Evolutionary conservation across 1,140 invertebrate species (phyloP), one percentile per base, ranked within the genome.

Genomic region (Holcopasites calliopsidis): DNA sequence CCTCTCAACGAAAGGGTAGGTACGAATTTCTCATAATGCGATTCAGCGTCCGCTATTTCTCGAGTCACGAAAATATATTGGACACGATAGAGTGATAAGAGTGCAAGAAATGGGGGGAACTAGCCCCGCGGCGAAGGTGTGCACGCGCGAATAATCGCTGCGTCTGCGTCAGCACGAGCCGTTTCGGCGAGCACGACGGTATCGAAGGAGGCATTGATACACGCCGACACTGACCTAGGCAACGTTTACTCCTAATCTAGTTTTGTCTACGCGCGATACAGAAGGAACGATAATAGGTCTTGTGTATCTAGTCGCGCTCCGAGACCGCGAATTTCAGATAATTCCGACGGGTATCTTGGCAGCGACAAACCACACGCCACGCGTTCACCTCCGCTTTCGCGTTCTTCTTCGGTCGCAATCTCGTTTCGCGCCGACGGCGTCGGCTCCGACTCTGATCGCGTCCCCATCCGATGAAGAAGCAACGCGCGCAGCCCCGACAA

Each of bases 221-320:
- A 35, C n/a, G 21, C 6, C 28, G 84, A 85, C 88, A 89, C 71
- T 89, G 89, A 90, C 89, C 89, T 88, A 89, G 88, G 76, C 81
- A 87, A 86, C 72, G 74, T 68, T 52, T 80, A 86, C 75, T 81
- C 35, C 77, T 88, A 90, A 90, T 90, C 89, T 84, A 88, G 88
- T 88, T 89, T 75, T 86, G 87, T 89, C 87, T 89, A 88, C 85
- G 79, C 61, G 83, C 79, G 89, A 90, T 89, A 90, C 75, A 81
- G 79, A 76, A 68, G 52, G 54, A 78, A 86, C 64, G 84, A 89
- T 47, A 38, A 35, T 88, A 88, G 85, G 77, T 62, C 64, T 75
- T 87, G 87, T 86, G 82, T 88, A 87, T 83, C 44, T 66, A 44
- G 50, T 65, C 42, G 42, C 21, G 71, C 42, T 82, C 61, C 79